phyloP scores from a whole-genome alignment of 2,888 invertebrate species.

The Aphidoletes aphidimyza region DNA sequence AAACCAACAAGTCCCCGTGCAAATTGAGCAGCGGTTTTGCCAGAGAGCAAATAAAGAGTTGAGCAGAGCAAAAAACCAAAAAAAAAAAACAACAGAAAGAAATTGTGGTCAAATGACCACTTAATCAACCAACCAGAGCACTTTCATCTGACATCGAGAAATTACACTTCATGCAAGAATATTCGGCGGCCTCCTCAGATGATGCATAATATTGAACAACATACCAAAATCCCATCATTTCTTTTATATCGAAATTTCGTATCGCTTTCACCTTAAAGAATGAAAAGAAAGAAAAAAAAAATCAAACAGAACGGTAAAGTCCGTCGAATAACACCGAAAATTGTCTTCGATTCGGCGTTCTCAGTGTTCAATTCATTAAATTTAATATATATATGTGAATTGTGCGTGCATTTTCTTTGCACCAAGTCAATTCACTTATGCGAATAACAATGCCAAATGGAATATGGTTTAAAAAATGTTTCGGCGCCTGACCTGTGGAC shows the following conservation, averaged over 20 bases:
- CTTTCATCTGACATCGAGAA: constrained; percentile 63
- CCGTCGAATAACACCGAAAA: neutral
- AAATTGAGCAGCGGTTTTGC: no score
- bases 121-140: constrained; percentile 57
- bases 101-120: no score
- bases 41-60: neutral
- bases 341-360: neutral
- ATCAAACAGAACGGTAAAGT: neutral
- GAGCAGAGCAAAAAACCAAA: neutral
- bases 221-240: constrained; percentile 86
- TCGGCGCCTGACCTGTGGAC: neutral
- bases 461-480: no score
- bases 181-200: constrained; percentile 85
- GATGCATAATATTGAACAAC: constrained; percentile 90
- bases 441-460: no score
- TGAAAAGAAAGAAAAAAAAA: constrained; percentile 53
- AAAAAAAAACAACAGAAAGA: no score
- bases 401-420: neutral
- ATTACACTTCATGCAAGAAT: constrained; percentile 83
- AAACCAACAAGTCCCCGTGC: no score
- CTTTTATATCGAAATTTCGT: constrained; percentile 80
- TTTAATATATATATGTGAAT: neutral
- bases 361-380: constrained; percentile 3
- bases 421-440: no score
- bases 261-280: constrained; percentile 82